Base-by-base conservation (phyloP, 2,113 vertebrate species). In the Panthera leo region DNA sequence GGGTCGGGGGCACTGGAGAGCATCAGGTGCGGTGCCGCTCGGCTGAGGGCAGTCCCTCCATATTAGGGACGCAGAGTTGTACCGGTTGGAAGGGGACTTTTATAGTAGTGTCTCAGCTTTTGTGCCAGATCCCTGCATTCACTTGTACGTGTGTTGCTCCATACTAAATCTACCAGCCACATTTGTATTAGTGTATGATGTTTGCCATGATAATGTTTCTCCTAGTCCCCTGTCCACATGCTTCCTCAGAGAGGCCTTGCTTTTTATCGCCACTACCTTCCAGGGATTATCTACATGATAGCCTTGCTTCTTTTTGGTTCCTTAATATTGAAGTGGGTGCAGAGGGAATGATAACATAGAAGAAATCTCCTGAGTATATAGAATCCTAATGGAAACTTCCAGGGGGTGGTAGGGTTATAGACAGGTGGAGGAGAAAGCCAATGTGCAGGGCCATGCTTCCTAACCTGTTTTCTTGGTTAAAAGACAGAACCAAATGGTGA, bases 121-220 rank as follows among this genome's bases (percentile, higher is more conserved):
- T 31, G 21, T 51, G 4, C 15, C 5, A 0, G 2, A 1, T 51
- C 5, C 9, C 11, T 58, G 25, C 16, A 25, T 58, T 85, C n/a
- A 3, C 51, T 55, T 0, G 51, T 7, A 5, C 0, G 0, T 29
- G 23, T 8, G 7, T 23, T 27, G 25, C 12, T 25, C 58, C 34
- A 3, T 4, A 2, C 4, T 5, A 21, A 5, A 12, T 10, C 48
- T 61, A 0, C 0, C 6, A 11, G 42, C 61, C 16, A 11, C 5
- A 1, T 55, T 91, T 79, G 63, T 42, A 42, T n/a, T 55, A 25
- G 36, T 42, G 12, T 79, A 34, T 75, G 42, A 14, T 36, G 27
- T 61, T 67, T 95, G 71, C 73, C 34, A 15, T 8, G 36, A 11
- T 68, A 2, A 1, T 53, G 73, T 36, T 29, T 83, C 67, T 71